A percentile compares a stretch with the other conserved stretches of the same genome.
Evolutionary conservation across 2,888 invertebrate genomes (phyloP).

Genomic region (Conistra vaccinii): DNA sequence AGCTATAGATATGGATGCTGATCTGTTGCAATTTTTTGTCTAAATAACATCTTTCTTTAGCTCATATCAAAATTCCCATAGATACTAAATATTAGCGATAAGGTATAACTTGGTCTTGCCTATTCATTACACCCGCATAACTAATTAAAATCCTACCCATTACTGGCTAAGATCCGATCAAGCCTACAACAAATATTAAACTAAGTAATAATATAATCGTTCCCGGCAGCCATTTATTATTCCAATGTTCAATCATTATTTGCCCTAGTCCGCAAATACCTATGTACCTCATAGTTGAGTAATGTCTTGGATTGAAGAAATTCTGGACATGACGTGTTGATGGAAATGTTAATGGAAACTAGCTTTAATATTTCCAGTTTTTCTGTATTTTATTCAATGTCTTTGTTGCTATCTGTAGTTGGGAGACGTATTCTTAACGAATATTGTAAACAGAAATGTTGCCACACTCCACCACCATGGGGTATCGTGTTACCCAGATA

Average conservation of each 20-base stretch:
- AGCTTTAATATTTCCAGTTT: neutral
- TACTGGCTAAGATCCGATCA: slow-evolving; percentile 31
- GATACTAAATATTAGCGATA: neutral
- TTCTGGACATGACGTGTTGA: slow-evolving; percentile 24
- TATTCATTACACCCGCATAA: neutral
- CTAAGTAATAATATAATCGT: slow-evolving; percentile 43
- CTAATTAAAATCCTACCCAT: slow-evolving; percentile 31
- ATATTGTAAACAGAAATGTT: neutral
- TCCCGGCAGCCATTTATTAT: slow-evolving; percentile 39
- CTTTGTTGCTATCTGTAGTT: neutral
- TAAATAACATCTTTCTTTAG: neutral
- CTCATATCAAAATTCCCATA: neutral
- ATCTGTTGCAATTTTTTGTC: too few species aligned
- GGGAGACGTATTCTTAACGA: neutral
- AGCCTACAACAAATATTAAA: slow-evolving; percentile 45
- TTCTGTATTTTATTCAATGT: neutral
- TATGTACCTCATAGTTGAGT: slow-evolving; percentile 37
- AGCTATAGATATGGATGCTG: too few species aligned
- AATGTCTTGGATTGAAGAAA: slow-evolving; percentile 32
- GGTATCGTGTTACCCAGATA: too few species aligned
- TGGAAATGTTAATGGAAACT: neutral
- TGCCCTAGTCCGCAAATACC: slow-evolving; percentile 45
- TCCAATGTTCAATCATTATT: slow-evolving; percentile 51
- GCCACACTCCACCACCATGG: neutral
- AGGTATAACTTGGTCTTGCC: neutral